A percentile compares a stretch with the other conserved stretches of the same genome.
These are phyloP conservation scores for Physocephala rufipes DNA, from an alignment of 2,888 invertebrate genomes.

Conservation along the genomic window DNA sequence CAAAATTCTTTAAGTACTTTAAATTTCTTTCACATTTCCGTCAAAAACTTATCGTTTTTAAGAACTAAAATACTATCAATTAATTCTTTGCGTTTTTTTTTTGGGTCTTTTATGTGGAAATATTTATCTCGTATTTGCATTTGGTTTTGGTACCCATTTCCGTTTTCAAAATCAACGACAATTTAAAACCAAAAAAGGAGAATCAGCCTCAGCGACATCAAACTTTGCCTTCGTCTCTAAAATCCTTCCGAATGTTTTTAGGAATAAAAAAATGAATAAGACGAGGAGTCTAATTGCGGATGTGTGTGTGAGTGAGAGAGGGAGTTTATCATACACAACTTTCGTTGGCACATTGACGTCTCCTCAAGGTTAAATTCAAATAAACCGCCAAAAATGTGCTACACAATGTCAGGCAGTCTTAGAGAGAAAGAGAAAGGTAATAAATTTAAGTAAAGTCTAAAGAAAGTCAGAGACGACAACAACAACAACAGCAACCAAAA, in stretches of 20 bases:
- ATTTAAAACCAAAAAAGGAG: background rate
- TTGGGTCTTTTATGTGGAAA: too few relatives aligned
- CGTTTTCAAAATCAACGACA: background rate
- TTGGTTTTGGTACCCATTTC: background rate
- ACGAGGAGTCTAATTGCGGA: conserved; percentile 4
- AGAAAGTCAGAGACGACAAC: conserved; percentile 26
- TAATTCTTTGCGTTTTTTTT: too few relatives aligned
- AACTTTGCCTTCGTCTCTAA: conserved; percentile 28
- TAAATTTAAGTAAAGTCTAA: background rate
- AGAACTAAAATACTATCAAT: too few relatives aligned
- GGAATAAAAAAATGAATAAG: conserved; percentile 1
- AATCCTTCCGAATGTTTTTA: conserved; percentile 24
- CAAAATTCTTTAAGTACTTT: too few relatives aligned
- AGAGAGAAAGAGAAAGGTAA: conserved; percentile 12
- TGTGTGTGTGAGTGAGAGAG: conserved; percentile 30
- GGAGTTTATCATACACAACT: conserved; percentile 37
- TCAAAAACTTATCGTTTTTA: too few relatives aligned
- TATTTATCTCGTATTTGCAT: too few relatives aligned
- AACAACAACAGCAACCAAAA: conserved; percentile 37
- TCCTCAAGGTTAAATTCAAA: conserved; percentile 44
- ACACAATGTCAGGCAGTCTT: conserved; percentile 27
- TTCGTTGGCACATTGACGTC: conserved; percentile 48
- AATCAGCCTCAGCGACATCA: background rate
- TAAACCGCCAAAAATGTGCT: conserved; percentile 21
- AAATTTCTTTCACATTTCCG: too few relatives aligned